These are phyloP conservation scores for Diglossa cyanea DNA, from an alignment of 2,797 vertebrate genomes.

Conservation along the genomic window DNA sequence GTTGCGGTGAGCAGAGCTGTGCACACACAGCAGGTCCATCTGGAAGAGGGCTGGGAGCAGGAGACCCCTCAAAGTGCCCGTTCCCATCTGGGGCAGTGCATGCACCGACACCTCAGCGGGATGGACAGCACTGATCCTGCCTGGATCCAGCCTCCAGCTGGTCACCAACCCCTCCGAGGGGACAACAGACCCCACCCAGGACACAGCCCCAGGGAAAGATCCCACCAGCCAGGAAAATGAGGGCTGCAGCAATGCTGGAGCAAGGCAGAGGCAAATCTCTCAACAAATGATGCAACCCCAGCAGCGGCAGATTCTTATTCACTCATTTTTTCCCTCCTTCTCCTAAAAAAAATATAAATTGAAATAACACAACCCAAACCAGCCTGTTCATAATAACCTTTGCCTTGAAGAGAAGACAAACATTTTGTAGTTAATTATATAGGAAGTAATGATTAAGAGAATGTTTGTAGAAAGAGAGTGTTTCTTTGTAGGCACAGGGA, in stretches of 20 bases:
- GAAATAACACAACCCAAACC: not conserved
- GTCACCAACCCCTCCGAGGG: not conserved
- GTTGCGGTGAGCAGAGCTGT: not conserved
- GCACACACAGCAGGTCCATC: not conserved
- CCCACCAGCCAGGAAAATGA: not conserved
- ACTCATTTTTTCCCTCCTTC: not conserved
- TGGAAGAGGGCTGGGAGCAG: not conserved
- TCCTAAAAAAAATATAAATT: not conserved
- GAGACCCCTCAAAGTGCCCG: not conserved
- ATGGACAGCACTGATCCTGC: not conserved
- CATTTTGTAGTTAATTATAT: not conserved
- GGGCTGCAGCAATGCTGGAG: not conserved
- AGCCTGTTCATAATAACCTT: constrained; percentile 6
- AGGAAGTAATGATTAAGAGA: constrained; percentile 22
- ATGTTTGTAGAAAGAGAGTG: not conserved
- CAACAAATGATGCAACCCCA: constrained; percentile 21
- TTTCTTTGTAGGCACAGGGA: not conserved
- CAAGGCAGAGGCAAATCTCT: constrained; percentile 7
- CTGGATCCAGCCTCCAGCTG: not conserved
- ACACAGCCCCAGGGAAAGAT: not conserved
- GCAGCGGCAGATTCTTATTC: not conserved
- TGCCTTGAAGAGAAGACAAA: constrained; percentile 9
- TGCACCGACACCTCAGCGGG: not conserved
- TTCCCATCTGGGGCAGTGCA: not conserved
- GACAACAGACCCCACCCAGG: not conserved